Percentiles rank a stretch among this genome's conserved stretches.
phyloP scores from a whole-genome alignment of 2,888 invertebrate species.

The Apomyelois bistriatella region DNA sequence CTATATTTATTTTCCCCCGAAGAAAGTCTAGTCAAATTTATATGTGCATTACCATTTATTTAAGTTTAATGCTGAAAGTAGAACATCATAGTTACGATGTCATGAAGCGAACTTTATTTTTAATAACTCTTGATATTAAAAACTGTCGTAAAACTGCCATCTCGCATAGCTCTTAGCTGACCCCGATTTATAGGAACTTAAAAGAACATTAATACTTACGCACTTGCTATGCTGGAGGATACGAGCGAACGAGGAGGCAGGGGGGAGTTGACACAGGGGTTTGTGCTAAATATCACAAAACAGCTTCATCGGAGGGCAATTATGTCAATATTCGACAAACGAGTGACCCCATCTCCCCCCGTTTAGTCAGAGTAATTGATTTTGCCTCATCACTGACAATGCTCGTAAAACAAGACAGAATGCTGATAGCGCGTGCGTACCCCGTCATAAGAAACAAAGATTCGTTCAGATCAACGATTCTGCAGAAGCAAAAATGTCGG shows the following conservation, averaged over 20 bases:
- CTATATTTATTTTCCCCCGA: too few species aligned
- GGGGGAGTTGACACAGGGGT: slow-evolving; percentile 22
- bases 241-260: slow-evolving; percentile 2
- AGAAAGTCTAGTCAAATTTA: too few species aligned
- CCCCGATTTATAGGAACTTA: slow-evolving; percentile 27
- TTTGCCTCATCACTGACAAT: slow-evolving; percentile 6
- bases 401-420: neutral
- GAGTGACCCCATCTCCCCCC: neutral
- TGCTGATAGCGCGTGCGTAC: neutral
- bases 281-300: slow-evolving; percentile 17
- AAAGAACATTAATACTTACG: slow-evolving; percentile 24
- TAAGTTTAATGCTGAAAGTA: neutral
- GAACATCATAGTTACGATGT: neutral
- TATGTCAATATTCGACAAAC: slow-evolving; percentile 36
- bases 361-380: neutral
- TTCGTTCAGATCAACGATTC: too few species aligned
- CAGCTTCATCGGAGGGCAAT: slow-evolving; percentile 38
- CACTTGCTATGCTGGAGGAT: neutral
- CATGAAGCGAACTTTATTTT: slow-evolving; percentile 1
- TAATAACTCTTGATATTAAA: neutral
- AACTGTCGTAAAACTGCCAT: slow-evolving; percentile 18
- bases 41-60: too few species aligned
- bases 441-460: neutral
- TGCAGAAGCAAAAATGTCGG: neutral
- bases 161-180: slow-evolving; percentile 24